A percentile compares a stretch with the other conserved stretches of the same genome.
Conservation (phyloP, 2,113 vertebrate species). For the Gymnarchus niloticus region DNA sequence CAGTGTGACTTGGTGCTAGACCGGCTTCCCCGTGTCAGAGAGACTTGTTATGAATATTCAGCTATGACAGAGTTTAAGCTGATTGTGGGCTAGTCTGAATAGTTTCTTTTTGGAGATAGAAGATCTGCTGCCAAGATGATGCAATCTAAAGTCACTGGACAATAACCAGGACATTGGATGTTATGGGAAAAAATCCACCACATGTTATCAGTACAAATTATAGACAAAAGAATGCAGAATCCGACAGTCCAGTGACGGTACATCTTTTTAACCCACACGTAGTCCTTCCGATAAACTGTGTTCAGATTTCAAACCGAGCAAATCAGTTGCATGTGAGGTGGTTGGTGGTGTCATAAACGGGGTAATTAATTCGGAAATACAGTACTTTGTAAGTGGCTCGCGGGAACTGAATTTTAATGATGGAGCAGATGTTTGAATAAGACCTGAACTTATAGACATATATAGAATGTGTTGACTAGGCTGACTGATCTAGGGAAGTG, state of each 20-base stretch:
- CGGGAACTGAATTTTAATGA: neutral
- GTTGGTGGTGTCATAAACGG: neutral
- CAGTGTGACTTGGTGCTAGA: constrained; percentile 54
- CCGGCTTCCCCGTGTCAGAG: constrained; percentile 30
- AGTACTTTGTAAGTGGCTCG: neutral
- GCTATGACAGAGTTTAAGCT: constrained; percentile 44
- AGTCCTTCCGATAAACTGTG: neutral
- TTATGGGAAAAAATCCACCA: neutral
- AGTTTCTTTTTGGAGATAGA: neutral
- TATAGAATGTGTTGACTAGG: too few species aligned
- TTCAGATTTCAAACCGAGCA: neutral
- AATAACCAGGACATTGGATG: too few species aligned
- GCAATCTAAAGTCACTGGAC: neutral
- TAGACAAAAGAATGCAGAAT: neutral
- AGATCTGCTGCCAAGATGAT: neutral
- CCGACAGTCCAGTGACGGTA: neutral
- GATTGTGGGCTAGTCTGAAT: neutral
- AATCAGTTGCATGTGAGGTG: neutral
- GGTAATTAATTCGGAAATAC: neutral
- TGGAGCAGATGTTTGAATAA: neutral
- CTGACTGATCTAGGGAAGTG: neutral
- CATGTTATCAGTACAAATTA: neutral
- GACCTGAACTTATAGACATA: too few species aligned
- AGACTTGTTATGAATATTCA: constrained; percentile 62
- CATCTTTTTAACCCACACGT: neutral